Base-by-base conservation (phyloP, 2,797 vertebrate species). In the Tapirus indicus region DNA sequence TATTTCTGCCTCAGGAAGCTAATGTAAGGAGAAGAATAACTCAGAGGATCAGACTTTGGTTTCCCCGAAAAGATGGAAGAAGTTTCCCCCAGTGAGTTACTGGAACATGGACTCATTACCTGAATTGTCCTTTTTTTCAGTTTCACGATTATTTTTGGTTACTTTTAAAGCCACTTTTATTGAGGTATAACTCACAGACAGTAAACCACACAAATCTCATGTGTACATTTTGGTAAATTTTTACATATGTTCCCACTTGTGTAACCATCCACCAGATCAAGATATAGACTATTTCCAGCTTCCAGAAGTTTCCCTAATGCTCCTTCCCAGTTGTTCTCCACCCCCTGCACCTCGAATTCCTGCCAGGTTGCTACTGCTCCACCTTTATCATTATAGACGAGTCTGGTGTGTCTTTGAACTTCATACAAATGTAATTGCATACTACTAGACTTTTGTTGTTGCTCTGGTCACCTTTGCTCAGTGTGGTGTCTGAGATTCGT, bases 391-490 rank as follows among this genome's bases (percentile, higher is more conserved):
- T 11, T 21, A 1, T 27, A 12, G 41, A 18, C 0, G 5, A 41
- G 71, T 21, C 25, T 10, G 9, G 17, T 13, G 79, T 79, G 23
- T 8, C 10, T 68, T 29, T 47, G 66, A 66, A 38, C 32, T 38
- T 29, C 0, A 11, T 21, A 4, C 38, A 1, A 4, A 32, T 7
- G 5, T 38, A n/a, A 2, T 18, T 1, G 0, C 25, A 10, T 23
- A 1, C 56, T 1, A 18, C 35, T 5, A 2, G 2, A 2, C 29
- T 44, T 5, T 12, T 12, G 13, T 11, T 38, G 1, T 18, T 20
- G 2, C 9, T 58, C 56, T 6, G 4, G 38, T 14, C 47, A 27
- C 62, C 68, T 54, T 16, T 6, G 14, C 75, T 56, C n/a, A 1
- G 1, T 2, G 0, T 2, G 0, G 1, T 3, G 2, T 79, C 74